Evolutionary conservation across 1,140 invertebrate genomes (phyloP).

Genomic region (Ephestia elutella): DNA sequence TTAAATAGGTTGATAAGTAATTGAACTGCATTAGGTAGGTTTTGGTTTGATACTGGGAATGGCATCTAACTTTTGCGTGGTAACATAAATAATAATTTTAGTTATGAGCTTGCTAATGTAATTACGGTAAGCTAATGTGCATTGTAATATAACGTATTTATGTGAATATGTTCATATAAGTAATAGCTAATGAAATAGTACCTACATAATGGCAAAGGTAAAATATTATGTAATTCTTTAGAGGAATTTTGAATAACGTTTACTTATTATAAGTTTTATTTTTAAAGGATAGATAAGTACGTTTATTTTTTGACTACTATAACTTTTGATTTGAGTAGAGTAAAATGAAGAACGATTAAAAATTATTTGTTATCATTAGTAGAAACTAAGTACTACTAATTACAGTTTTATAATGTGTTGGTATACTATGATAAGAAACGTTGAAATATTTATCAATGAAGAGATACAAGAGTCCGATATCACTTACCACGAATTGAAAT

Average conservation of each 20-base stretch:
- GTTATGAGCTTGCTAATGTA: not conserved
- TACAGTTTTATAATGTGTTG: too few species aligned
- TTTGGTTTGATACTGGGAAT: not conserved
- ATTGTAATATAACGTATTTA: not conserved
- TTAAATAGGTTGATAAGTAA: conserved; percentile 13
- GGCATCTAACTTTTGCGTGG: not conserved
- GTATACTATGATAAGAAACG: too few species aligned
- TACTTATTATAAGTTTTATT: too few species aligned
- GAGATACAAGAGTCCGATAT: not conserved
- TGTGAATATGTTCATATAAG: not conserved
- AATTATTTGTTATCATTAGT: too few species aligned
- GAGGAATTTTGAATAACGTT: not conserved
- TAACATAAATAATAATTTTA: not conserved
- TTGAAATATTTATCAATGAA: not conserved
- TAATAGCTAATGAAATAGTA: not conserved
- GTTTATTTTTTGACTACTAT: too few species aligned
- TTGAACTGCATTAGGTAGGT: conserved; percentile 7
- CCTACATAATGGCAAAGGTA: too few species aligned
- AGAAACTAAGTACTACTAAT: too few species aligned
- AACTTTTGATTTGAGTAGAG: too few species aligned
- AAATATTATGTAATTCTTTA: not conserved
- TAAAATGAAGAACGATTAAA: too few species aligned
- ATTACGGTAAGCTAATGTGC: not conserved
- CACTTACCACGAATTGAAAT: not conserved
- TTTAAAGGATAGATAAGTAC: too few species aligned